These are phyloP conservation scores for Cherax quadricarinatus DNA, from an alignment of 1,140 invertebrate species.

Conservation along the genomic window DNA sequence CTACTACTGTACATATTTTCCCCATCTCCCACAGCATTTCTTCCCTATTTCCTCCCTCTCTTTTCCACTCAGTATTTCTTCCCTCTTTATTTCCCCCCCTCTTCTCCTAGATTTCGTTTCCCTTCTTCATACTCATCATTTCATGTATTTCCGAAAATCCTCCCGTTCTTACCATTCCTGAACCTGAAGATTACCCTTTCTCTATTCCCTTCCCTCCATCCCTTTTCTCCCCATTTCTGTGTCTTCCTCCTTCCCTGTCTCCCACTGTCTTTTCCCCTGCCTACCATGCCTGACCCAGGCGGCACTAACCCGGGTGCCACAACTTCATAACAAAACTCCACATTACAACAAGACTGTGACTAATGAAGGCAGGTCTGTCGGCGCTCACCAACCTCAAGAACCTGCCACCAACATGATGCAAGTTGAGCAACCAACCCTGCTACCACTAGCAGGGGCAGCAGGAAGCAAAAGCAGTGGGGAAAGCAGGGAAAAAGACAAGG, in stretches of 20 bases:
- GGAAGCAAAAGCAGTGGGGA: too few species aligned
- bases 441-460: background rate
- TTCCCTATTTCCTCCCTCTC: too few species aligned
- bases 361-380: constrained; percentile 34
- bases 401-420: background rate
- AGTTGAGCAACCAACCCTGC: background rate
- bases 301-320: constrained; percentile 36
- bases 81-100: too few species aligned
- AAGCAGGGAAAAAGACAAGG: too few species aligned
- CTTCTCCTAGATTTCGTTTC: too few species aligned
- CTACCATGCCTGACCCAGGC: background rate
- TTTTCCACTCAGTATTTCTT: too few species aligned
- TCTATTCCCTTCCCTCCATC: background rate
- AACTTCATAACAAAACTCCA: constrained; percentile 41
- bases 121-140: too few species aligned
- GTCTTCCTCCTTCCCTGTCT: background rate
- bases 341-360: constrained; percentile 17
- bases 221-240: background rate
- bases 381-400: background rate
- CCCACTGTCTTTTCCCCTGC: background rate
- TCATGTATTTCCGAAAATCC: too few species aligned
- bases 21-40: too few species aligned
- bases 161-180: too few species aligned
- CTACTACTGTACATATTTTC: too few species aligned
- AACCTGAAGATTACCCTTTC: background rate